Percentiles rank a stretch among this genome's conserved stretches.
phyloP scores from a whole-genome alignment of 2,888 invertebrate species.

The Panzeria rudis region DNA sequence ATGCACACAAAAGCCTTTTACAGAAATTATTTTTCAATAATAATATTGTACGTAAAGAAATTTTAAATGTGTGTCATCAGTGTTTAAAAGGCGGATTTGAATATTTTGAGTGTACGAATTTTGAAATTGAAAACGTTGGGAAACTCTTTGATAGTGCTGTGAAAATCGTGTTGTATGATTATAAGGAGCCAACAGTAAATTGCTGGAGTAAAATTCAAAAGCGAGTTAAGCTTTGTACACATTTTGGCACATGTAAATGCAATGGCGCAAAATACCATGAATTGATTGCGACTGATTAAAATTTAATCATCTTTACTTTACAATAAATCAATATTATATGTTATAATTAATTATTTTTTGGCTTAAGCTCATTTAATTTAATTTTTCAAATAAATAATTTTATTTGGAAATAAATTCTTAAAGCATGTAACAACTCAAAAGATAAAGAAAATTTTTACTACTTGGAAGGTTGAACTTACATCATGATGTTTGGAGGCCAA shows the following conservation, averaged over 20 bases:
- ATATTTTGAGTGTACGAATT: slow-evolving; percentile 27
- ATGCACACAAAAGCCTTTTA: neutral
- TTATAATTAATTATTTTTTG: too few species aligned
- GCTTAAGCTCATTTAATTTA: too few species aligned
- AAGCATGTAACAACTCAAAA: too few species aligned
- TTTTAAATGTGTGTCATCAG: neutral
- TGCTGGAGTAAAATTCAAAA: neutral
- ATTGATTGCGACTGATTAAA: neutral
- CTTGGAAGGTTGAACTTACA: too few species aligned
- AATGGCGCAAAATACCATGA: too few species aligned
- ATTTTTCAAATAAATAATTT: too few species aligned
- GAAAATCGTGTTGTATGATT: slow-evolving; percentile 32
- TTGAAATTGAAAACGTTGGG: neutral
- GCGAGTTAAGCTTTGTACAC: neutral
- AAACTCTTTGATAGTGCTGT: slow-evolving; percentile 25
- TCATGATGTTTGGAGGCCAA: too few species aligned
- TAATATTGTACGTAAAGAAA: neutral
- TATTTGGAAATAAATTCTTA: too few species aligned
- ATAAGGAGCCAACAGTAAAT: neutral
- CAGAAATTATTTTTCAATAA: neutral
- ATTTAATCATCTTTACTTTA: too few species aligned
- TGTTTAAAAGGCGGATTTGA: slow-evolving; percentile 4
- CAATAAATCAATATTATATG: too few species aligned
- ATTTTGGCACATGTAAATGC: too few species aligned
- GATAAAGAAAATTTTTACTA: too few species aligned